Evolutionary conservation across 2,888 invertebrate genomes (phyloP), one percentile per base, ranked within the genome.

Genomic region (Phania funesta): DNA sequence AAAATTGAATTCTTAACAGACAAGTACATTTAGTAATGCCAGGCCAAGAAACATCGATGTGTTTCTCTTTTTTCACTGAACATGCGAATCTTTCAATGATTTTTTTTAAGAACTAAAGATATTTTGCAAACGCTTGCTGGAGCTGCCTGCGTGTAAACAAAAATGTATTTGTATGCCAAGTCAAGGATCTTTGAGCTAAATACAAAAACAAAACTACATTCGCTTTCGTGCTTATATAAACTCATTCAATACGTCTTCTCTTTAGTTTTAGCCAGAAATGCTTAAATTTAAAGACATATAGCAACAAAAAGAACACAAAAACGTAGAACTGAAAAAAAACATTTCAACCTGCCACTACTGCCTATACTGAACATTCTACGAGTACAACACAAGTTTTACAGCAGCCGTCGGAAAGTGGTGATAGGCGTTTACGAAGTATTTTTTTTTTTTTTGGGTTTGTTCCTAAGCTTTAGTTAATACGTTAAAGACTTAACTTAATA

Each of bases 201-300:
- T 58, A 41, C 44, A 70, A 65, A 35, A 58, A 32, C 24, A 54
- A 70, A 56, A 74, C 18, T 71, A 75, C 71, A 84, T 89, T 89
- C 88, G 87, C 88, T 89, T 89, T 89, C 89, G 88, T 88, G 88
- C 86, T 83, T 85, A 84, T 78, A 78, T 65, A 75, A 83, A 83
- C 80, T 64, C 77, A 82, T 74, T 65, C 65, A 74, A 75, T 60
- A 74, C 29, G 78, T 77, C 81, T 67, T 54, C 67, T 84, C 80
- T 83, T 80, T 29, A 20, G 41, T 38, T 67, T 46, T 16, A 70
- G 20, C 50, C 56, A 65, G 38, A 64, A 86, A 38, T 38, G 16
- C 18, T 56, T 32, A 35, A 56, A 38, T 20, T 54, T 56, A 41
- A 60, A 3, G 32, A 48, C 2, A 35, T 58, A 46, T 3, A 46